Base-by-base conservation (phyloP, 2,888 invertebrate genomes). In the Pseudoips prasinana region DNA sequence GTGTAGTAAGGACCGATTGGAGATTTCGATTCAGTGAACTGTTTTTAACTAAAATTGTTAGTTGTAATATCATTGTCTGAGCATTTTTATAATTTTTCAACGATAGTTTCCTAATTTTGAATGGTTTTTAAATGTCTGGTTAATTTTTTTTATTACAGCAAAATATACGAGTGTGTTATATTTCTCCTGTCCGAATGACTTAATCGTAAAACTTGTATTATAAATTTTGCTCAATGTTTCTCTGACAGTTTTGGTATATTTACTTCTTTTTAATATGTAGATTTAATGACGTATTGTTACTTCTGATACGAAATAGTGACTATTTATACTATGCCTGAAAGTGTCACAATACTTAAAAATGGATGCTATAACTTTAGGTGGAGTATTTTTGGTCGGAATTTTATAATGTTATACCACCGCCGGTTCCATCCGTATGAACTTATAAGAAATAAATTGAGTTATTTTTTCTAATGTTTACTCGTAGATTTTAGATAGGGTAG, bases 1-100 rank as follows among this genome's bases (percentile, higher is more conserved):
- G 65, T 74, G 70, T 69, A 70, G 64, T 50, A 60, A 66, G 60
- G 64, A 60, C 44, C 49, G 50, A 55, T 47, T 53, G 44, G 52
- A 52, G 48, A 58, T 61, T 56, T 64, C 38, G 23, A 43, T 48
- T 64, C 60, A 64, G 52, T 58, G 57, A 51, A 40, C 39, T 51
- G 53, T 44, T 49, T 58, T 64, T 33, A 55, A 62, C 50, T 48
- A 57, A 72, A 68, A 46, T 71, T 64, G 27, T 50, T 56, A 70
- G 68, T 69, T 72, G 64, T 72, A 68, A 52, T 46, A 39, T 29
- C 55, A 39, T 46, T 53, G 41, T 38, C 33, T 44, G 40, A 42
- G 30, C 5, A 50, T 46, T 41, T 37, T 46, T 39, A 34, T 37
- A 14, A 14, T 14, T 5, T 14, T 14, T 14, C 2, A 14, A 14